Evolutionary conservation across 2,888 invertebrate species (phyloP).

Genomic region (Lepidochitona cinerea): DNA sequence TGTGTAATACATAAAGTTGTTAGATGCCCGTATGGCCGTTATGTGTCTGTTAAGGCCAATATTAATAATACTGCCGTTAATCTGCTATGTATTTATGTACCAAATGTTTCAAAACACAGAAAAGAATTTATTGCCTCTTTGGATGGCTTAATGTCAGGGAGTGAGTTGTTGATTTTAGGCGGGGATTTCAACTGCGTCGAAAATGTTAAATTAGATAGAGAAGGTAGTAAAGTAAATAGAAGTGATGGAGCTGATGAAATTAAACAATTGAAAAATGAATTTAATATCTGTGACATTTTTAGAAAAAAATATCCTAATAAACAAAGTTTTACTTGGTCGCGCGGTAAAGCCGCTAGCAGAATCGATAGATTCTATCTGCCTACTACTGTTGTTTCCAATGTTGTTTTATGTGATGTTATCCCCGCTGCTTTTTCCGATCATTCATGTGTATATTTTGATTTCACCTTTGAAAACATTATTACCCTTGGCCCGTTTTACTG

Average conservation of each 20-base stretch:
- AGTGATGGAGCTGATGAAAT: slow-evolving; percentile 12
- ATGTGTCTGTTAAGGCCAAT: neutral
- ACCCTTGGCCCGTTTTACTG: neutral
- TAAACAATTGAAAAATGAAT: slow-evolving; percentile 13
- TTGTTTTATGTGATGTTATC: neutral
- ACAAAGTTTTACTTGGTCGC: neutral
- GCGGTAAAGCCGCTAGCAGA: neutral
- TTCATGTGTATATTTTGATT: neutral
- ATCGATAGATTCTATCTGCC: neutral
- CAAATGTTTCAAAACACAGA: neutral
- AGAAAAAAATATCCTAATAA: slow-evolving; percentile 13
- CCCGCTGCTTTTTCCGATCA: neutral
- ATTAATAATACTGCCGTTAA: neutral
- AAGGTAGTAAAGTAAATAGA: slow-evolving; percentile 17
- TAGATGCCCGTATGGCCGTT: neutral
- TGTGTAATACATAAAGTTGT: neutral
- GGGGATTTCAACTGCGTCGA: slow-evolving; percentile 29
- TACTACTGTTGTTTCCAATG: neutral
- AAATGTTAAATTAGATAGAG: slow-evolving; percentile 16
- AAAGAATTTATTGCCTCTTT: neutral
- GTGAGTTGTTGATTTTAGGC: slow-evolving; percentile 11
- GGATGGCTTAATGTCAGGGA: neutral
- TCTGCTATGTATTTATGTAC: neutral
- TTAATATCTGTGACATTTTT: slow-evolving; percentile 17
- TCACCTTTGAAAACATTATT: neutral